These are phyloP conservation scores for Hyles lineata DNA, from an alignment of 2,888 invertebrate species.

Conservation along the genomic window DNA sequence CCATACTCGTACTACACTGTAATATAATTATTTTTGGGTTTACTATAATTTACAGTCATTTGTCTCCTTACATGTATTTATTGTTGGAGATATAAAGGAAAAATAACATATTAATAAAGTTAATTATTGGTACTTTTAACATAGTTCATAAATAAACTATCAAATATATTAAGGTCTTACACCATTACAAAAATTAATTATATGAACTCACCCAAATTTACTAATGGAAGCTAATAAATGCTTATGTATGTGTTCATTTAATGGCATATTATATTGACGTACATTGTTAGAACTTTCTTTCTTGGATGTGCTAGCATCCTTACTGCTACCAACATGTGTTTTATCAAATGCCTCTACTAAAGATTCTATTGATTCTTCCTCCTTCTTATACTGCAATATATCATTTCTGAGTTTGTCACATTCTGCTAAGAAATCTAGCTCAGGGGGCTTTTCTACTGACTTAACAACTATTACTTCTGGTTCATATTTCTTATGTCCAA, in stretches of 20 bases:
- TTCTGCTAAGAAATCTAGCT: slow-evolving; percentile 69
- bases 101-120: too few relatives aligned
- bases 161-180: too few relatives aligned
- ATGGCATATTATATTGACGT: slow-evolving; percentile 34
- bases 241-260: slow-evolving; percentile 66
- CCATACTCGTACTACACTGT: slow-evolving; percentile 86
- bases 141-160: too few relatives aligned
- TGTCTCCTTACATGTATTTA: too few relatives aligned
- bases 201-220: slow-evolving; percentile 83
- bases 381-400: slow-evolving; percentile 65
- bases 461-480: slow-evolving; percentile 70
- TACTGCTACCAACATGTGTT: slow-evolving; percentile 57
- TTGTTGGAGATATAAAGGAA: too few relatives aligned
- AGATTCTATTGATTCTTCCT: slow-evolving; percentile 65
- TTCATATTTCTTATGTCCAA: slow-evolving; percentile 79
- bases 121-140: too few relatives aligned
- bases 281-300: slow-evolving; percentile 23
- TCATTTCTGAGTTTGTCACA: slow-evolving; percentile 72
- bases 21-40: too few relatives aligned
- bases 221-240: slow-evolving; percentile 88
- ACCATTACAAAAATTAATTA: too few relatives aligned
- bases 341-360: slow-evolving; percentile 73
- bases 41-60: too few relatives aligned
- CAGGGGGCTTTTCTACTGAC: slow-evolving; percentile 52
- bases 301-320: slow-evolving; percentile 30